Evolutionary conservation across 1,140 invertebrate species (phyloP).

Genomic region (Drosophila albomicans): DNA sequence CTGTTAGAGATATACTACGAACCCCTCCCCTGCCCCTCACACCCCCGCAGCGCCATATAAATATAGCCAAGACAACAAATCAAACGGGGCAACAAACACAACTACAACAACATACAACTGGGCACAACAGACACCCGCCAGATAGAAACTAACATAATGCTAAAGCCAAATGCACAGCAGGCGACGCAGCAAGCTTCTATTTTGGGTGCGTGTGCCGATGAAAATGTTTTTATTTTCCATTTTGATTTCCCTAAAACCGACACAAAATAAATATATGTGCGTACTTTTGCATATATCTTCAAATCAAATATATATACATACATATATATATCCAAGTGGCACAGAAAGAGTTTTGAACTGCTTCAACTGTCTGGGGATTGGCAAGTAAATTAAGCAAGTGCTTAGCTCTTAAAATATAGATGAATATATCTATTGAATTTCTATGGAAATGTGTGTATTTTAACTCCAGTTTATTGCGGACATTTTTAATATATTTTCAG

Average conservation of each 20-base stretch:
- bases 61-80: constrained; percentile 61
- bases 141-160: constrained; percentile 10
- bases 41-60: constrained; percentile 41
- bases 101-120: not conserved
- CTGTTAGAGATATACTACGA: not conserved
- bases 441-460: no score
- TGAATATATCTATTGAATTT: no score
- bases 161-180: constrained; percentile 45
- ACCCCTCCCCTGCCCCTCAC: not conserved
- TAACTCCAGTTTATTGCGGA: no score
- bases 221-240: constrained; percentile 44
- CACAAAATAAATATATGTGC: not conserved
- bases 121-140: not conserved
- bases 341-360: constrained; percentile 30
- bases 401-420: no score
- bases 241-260: constrained; percentile 36
- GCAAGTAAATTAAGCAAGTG: not conserved
- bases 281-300: not conserved
- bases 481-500: no score
- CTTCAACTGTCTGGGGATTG: not conserved
- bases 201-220: constrained; percentile 39
- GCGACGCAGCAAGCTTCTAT: constrained; percentile 33
- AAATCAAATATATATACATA: constrained; percentile 1
- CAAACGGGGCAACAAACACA: constrained; percentile 22
- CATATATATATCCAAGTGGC: constrained; percentile 22